Evolutionary conservation across 2,888 invertebrate genomes (phyloP), one percentile per base, ranked within the genome.

Genomic region (Drosophila anomelani): DNA sequence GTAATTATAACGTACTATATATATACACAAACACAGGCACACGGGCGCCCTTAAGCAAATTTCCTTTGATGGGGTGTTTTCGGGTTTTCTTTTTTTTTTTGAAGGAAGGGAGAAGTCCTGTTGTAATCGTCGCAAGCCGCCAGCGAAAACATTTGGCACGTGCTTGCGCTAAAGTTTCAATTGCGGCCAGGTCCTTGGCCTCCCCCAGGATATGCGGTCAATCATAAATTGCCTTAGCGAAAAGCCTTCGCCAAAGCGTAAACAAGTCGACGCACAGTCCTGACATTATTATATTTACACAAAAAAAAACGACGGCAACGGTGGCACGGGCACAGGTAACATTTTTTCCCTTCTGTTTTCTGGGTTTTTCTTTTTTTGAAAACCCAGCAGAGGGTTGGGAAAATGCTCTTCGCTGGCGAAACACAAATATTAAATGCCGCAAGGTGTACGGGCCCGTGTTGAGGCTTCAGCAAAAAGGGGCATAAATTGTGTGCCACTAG

Each of bases 351-450:
- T 13, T 43, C 34, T 5, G 32, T 32, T 20, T 60, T 32, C 36
- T 29, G 12, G 13, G 20, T 58, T 46, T 44, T 43, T 20, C 20
- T 38, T 34, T 57, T 59, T 59, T 55, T n/a, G 29, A 59, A 55
- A 59, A 56, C 56, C 56, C 57, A 60, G 20, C 20, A 59, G 59
- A 17, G 63, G 64, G 38, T 32, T 20, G 43, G 61, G 17, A 36
- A 36, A 61, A 44, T 58, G 76, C 43, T 57, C 57, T 72, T 51
- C 39, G 61, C 60, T 58, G 72, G 77, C 76, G 61, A 71, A 77
- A 79, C 83, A 79, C 89, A 84, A 85, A 89, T 84, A 89, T 84
- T 84, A 89, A 84, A 84, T 89, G 86, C 84, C 88, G 88, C 88
- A 84, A 89, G 88, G 89, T 89, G 83, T 87, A 73, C 79, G 66